These are phyloP conservation scores for Cenopis cana DNA, from an alignment of 2,888 invertebrate species.

Conservation along the genomic window DNA sequence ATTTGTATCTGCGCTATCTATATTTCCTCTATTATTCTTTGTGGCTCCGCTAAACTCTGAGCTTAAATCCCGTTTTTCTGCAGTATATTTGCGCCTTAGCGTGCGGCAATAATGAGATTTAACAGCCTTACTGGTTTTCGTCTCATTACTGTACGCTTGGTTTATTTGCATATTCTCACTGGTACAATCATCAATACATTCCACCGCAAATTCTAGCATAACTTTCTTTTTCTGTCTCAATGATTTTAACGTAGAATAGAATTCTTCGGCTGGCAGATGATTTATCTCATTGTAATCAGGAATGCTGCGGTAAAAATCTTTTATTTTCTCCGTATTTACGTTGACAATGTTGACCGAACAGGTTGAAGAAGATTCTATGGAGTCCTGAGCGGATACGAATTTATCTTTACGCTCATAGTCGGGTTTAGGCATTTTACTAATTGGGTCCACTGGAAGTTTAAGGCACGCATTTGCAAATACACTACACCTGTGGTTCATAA, in stretches of 20 bases:
- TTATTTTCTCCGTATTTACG: slow-evolving; percentile 84
- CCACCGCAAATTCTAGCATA: slow-evolving; percentile 70
- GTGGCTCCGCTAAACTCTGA: slow-evolving; percentile 11
- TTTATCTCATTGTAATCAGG: slow-evolving; percentile 92
- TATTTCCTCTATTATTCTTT: slow-evolving; percentile 44
- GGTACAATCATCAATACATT: slow-evolving; percentile 65
- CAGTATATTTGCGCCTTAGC: slow-evolving; percentile 53
- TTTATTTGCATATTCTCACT: slow-evolving; percentile 42
- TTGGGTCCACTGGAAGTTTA: slow-evolving; percentile 89
- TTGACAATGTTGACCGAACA: slow-evolving; percentile 66
- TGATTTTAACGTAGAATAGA: slow-evolving; percentile 88
- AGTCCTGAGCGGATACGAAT: slow-evolving; percentile 66
- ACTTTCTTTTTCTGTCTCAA: slow-evolving; percentile 87
- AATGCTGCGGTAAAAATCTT: slow-evolving; percentile 91
- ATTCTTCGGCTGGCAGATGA: slow-evolving; percentile 90
- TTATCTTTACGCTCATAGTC: slow-evolving; percentile 86
- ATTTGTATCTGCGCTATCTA: slow-evolving; percentile 34
- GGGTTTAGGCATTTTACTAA: slow-evolving; percentile 89
- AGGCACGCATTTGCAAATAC: slow-evolving; percentile 90
- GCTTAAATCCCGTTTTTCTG: slow-evolving; percentile 49
- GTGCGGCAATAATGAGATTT: slow-evolving; percentile 49
- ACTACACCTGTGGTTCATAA: slow-evolving; percentile 83
- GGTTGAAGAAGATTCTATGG: slow-evolving; percentile 69
- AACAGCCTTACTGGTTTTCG: slow-evolving; percentile 49
- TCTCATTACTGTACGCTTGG: slow-evolving; percentile 40